A percentile compares a stretch with the other conserved stretches of the same genome.
phyloP scores from a whole-genome alignment of 2,888 invertebrate genomes.

The Aspidiotus destructor region DNA sequence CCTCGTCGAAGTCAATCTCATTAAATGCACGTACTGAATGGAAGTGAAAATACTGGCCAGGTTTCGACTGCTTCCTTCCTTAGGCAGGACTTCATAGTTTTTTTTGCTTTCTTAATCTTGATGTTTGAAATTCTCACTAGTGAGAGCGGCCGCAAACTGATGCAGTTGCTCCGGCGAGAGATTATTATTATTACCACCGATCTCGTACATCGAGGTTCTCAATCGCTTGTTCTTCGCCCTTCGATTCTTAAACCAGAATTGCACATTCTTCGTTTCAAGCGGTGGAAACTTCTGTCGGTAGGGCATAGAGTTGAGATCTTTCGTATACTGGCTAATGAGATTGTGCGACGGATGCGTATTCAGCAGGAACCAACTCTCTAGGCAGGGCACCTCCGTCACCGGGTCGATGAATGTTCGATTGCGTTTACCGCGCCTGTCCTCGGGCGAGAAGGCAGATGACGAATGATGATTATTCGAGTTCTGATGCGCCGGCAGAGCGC shows the following conservation, averaged over 20 bases:
- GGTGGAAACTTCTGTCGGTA: constrained; percentile 97
- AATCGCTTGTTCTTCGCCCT: constrained; percentile 95
- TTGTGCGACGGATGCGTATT: constrained; percentile 98
- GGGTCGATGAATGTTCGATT: constrained; percentile 99
- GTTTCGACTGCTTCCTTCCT: too few relatives aligned
- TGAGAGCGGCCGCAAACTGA: constrained; percentile 35
- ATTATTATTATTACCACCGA: constrained; percentile 29
- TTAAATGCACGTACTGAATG: too few relatives aligned
- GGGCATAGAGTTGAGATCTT: constrained; percentile 91
- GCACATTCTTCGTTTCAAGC: constrained; percentile 97
- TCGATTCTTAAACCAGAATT: constrained; percentile 99
- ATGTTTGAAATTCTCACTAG: constrained; percentile 36
- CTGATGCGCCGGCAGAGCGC: constrained; percentile 45
- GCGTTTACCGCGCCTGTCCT: constrained; percentile 79
- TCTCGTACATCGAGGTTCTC: constrained; percentile 79
- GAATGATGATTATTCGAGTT: constrained; percentile 10
- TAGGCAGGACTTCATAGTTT: too few relatives aligned
- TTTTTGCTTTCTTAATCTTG: constrained; percentile 1
- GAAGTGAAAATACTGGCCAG: too few relatives aligned
- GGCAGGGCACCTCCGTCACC: constrained; percentile 88
- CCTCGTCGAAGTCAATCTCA: too few relatives aligned
- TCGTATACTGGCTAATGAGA: constrained; percentile 93
- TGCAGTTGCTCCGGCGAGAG: constrained; percentile 35
- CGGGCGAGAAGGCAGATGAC: constrained; percentile 32
- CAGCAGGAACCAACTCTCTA: constrained; percentile 92